These are phyloP conservation scores for Nipponia nippon DNA, from an alignment of 2,113 vertebrate genomes.

Conservation along the genomic window DNA sequence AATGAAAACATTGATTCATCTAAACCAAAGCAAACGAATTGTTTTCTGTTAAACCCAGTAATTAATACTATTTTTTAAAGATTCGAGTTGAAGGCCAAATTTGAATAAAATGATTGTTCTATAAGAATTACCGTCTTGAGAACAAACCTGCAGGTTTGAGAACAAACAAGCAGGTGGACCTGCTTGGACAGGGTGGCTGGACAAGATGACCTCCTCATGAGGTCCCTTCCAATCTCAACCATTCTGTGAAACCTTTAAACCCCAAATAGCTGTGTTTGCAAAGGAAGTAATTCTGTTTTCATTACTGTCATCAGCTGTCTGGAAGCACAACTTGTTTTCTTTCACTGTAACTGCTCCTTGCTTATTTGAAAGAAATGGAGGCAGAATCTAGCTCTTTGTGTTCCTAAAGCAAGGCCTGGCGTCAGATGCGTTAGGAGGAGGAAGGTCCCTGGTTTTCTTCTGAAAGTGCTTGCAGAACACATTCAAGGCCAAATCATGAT, in stretches of 20 bases:
- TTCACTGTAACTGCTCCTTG: not conserved
- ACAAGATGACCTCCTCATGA: not conserved
- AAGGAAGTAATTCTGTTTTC: not conserved
- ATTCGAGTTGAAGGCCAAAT: not conserved
- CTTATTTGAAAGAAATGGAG: not conserved
- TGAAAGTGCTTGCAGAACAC: not conserved
- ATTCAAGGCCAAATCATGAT: not conserved
- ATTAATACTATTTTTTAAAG: not conserved
- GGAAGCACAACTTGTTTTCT: not conserved
- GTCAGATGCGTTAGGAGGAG: not conserved
- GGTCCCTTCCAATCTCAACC: not conserved
- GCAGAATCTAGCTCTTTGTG: not conserved
- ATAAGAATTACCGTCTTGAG: not conserved
- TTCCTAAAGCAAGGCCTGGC: not conserved
- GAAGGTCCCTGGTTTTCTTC: not conserved
- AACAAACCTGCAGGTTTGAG: not conserved
- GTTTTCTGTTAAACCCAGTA: not conserved
- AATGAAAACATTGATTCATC: not conserved
- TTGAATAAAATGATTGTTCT: not conserved
- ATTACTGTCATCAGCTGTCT: not conserved
- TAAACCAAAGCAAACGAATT: not conserved
- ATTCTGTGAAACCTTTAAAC: not conserved
- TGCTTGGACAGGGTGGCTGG: not conserved
- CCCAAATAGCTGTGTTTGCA: not conserved
- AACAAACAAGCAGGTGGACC: accelerated